phyloP scores from a whole-genome alignment of 1,140 invertebrate species.

The Hyles euphorbiae region DNA sequence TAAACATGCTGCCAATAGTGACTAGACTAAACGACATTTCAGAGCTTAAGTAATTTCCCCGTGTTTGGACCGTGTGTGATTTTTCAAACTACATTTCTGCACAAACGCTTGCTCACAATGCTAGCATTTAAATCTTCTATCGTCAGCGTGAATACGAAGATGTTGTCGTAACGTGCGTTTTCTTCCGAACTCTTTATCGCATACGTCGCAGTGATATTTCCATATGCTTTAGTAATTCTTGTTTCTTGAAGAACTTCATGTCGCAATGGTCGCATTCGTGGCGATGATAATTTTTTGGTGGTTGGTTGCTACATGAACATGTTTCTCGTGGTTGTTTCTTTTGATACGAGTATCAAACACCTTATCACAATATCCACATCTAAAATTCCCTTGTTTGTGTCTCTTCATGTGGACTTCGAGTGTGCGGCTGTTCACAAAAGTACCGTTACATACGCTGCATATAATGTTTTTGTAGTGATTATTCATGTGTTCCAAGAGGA shows the following conservation, averaged over 20 bases:
- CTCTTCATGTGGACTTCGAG: conserved; percentile 21
- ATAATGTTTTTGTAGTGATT: conserved; percentile 42
- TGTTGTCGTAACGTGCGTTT: conserved; percentile 68
- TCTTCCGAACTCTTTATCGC: conserved; percentile 64
- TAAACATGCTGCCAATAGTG: no score
- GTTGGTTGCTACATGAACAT: conserved; percentile 31
- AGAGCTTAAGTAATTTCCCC: neutral
- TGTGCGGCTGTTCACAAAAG: conserved; percentile 31
- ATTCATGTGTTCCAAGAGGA: conserved; percentile 45
- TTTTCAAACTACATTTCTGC: conserved; percentile 50
- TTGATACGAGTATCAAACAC: conserved; percentile 25
- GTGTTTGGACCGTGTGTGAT: conserved; percentile 35
- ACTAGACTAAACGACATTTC: no score
- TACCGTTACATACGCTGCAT: conserved; percentile 42
- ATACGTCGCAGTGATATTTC: conserved; percentile 43
- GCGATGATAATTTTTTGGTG: conserved; percentile 41
- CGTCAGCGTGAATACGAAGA: conserved; percentile 73
- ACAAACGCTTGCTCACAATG: conserved; percentile 69
- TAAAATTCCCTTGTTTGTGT: conserved; percentile 30
- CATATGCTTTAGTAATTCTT: conserved; percentile 36
- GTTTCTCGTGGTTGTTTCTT: conserved; percentile 29
- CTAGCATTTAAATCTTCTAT: conserved; percentile 66
- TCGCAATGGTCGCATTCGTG: conserved; percentile 56
- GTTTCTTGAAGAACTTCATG: conserved; percentile 35
- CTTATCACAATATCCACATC: conserved; percentile 31